Base-by-base conservation (phyloP, 2,113 vertebrate species). In the Blennius ocellaris region DNA sequence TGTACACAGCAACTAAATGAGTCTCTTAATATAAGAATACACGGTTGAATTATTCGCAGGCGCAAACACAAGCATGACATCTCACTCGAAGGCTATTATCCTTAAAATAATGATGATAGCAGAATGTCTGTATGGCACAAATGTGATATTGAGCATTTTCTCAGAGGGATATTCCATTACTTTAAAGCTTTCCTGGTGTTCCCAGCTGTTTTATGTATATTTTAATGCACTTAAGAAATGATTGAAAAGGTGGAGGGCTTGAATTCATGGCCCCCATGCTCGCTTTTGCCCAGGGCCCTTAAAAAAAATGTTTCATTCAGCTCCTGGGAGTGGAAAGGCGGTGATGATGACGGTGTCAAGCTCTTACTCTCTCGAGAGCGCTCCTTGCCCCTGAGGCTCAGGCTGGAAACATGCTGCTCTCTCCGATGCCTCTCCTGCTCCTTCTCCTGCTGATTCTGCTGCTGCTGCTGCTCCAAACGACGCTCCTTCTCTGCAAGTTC, bases 401-500 rank as follows among this genome's bases (percentile, higher is more conserved):
- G 92, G 75, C 94, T 92, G 89, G 95, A 94, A 81, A 96, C 94
- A 66, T 98, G 97, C 75, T 96, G 96, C 90, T 99, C 97, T 79
- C 96, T 92, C 54, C 95, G 95, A 85, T 96, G 96, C 77, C 95
- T 93, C 88, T 99, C 97, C 88, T 96, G 92, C 85, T 98, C 97
- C 90, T 97, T 97, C 89, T 99, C 96, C 92, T 97, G 96, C 84
- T 95, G 95, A 89, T 96, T 96, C 83, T 97, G 95, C 91, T 97
- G 80, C 62, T 87, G 85, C 72, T 96, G 96, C 79, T 97, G 96
- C 92, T 99, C 98, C 92, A 97, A 90, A 90, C 97, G 97, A 74
- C 97, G 96, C 76, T 99, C 97, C 92, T 97, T 97, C 92, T 99
- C 97, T 80, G 96, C 91, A 74, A 97, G 93, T 91, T 99, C 97